These are phyloP conservation scores for Agrochola lota DNA, from an alignment of 2,888 invertebrate species.

Conservation along the genomic window DNA sequence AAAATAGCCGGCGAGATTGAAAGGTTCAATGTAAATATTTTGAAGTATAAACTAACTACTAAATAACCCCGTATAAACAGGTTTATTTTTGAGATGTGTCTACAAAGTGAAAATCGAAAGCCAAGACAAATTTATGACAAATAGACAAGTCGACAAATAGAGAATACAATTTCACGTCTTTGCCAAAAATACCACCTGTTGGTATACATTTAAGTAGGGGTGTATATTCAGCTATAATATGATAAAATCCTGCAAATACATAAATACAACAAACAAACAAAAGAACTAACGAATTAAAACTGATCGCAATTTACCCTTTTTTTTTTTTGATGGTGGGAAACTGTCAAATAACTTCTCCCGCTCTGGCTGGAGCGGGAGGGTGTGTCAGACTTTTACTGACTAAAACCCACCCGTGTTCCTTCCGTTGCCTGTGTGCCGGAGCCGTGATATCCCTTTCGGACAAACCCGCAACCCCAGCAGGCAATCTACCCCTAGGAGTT, in stretches of 20 bases:
- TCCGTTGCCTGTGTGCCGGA: too few relatives aligned
- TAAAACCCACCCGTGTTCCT: too few relatives aligned
- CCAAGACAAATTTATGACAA: neutral
- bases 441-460: too few relatives aligned
- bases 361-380: too few relatives aligned
- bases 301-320: neutral
- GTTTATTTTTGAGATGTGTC: neutral
- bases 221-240: neutral
- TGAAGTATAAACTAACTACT: too few relatives aligned
- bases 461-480: too few relatives aligned
- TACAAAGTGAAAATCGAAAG: neutral
- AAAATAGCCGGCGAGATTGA: neutral
- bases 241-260: too few relatives aligned
- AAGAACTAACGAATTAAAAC: too few relatives aligned
- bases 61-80: neutral
- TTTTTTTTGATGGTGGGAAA: too few relatives aligned
- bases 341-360: too few relatives aligned
- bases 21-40: conserved; percentile 3
- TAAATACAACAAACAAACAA: too few relatives aligned
- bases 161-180: neutral
- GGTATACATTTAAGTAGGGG: neutral
- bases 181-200: neutral
- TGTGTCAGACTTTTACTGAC: too few relatives aligned
- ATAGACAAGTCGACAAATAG: neutral
- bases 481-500: neutral